Evolutionary conservation across 1,140 invertebrate genomes (phyloP), one percentile per base, ranked within the genome.

Genomic region (Diprion similis): DNA sequence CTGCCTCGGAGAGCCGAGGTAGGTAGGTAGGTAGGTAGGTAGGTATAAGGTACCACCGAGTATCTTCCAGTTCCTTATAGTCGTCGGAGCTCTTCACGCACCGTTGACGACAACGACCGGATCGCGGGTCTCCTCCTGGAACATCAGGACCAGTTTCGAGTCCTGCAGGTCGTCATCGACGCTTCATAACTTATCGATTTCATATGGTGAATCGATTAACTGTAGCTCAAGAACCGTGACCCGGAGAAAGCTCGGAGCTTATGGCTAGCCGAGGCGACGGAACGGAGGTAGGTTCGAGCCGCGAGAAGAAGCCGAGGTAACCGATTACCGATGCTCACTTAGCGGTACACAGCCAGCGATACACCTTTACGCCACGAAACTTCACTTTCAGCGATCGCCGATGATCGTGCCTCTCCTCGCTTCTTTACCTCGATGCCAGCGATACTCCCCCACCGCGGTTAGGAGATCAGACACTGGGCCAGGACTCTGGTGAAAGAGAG

Each of bases 391-490:
- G 51, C 51, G 51, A 13, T 59, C 51, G 11, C 9, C 51, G 51
- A 59, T 59, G 11, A 59, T 13, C 51, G 51, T 37, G n/a, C 8
- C 11, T 59, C n/a, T 59, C 51, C n/a, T 59, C 8, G 51, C 7
- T 59, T 59, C 51, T 13, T 37, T 59, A 17, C n/a, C 11, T 59
- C 11, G n/a, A 13, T 4, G n/a, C 11, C 51, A 1, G 51, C 51
- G 51, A 59, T 59, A 59, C 51, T 11, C 51, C 51, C 51, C 51
- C 24, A 37, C 24, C 51, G 51, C 51, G 51, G 51, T n/a, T 66
- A 45, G 10, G 66, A 17, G 46, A 46, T 37, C 37, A 9, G 64
- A 66, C 65, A 72, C 68, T 46, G 70, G 59, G 68, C 65, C n/a
- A 71, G 17, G 70, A 17, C 11, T 37, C 11, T 37, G 24, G 24